These are phyloP conservation scores for Gasterosteus aculeatus DNA, from an alignment of 2,113 vertebrate species.

Conservation along the genomic window DNA sequence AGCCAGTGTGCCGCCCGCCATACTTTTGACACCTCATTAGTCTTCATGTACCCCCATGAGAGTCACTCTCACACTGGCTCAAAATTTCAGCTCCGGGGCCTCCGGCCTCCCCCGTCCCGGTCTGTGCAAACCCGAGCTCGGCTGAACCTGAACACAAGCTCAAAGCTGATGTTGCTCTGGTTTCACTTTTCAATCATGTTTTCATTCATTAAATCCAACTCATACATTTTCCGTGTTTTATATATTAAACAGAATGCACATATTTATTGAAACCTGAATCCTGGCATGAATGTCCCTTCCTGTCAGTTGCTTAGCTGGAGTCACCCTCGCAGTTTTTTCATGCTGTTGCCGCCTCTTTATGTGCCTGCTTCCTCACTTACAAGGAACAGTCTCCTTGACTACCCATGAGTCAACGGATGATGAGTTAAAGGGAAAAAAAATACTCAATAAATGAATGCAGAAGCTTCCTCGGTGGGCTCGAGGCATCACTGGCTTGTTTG, in stretches of 20 bases:
- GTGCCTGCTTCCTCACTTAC: background rate
- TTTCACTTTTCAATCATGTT: background rate
- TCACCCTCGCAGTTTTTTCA: background rate
- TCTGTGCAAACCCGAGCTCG: background rate
- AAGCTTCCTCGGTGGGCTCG: background rate
- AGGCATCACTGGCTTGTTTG: slow-evolving; percentile 10
- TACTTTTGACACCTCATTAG: slow-evolving; percentile 55
- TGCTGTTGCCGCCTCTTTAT: background rate
- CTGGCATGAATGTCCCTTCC: background rate
- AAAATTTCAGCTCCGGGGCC: background rate
- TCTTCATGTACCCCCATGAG: slow-evolving; percentile 27
- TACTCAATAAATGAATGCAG: slow-evolving; percentile 4
- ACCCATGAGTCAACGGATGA: slow-evolving; percentile 4
- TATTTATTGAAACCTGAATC: background rate
- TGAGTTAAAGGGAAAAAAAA: slow-evolving; percentile 6
- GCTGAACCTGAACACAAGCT: slow-evolving; percentile 9
- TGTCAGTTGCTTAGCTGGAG: background rate
- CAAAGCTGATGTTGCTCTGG: background rate
- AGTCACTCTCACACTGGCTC: slow-evolving; percentile 11
- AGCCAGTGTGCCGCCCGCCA: slow-evolving; percentile 20
- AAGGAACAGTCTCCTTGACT: slow-evolving; percentile 23
- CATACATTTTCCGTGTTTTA: background rate
- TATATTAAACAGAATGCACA: background rate
- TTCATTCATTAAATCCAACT: background rate
- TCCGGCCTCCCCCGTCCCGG: background rate